Conservation (phyloP, 1,140 invertebrate species). For the Gryon sp. region DNA sequence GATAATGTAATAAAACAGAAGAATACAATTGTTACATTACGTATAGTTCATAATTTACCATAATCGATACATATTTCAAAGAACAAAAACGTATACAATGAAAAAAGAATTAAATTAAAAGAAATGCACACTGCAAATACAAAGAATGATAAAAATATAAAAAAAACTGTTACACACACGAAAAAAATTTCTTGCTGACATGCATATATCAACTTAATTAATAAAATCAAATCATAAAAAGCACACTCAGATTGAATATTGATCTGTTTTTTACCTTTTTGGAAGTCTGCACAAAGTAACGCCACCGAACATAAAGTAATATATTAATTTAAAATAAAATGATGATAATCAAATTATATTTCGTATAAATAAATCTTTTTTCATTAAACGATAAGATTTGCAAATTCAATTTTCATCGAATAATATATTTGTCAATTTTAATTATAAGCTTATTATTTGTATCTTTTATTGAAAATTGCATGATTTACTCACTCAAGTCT, state of each 20-base stretch:
- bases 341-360: too few species aligned
- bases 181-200: too few species aligned
- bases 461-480: too few species aligned
- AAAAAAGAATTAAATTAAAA: too few species aligned
- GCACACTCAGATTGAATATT: slow-evolving; percentile 20
- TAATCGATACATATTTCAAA: too few species aligned
- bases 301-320: slow-evolving; percentile 79
- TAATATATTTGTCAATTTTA: too few species aligned
- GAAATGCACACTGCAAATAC: too few species aligned
- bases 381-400: slow-evolving; percentile 20
- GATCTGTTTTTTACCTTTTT: slow-evolving; percentile 74
- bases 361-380: background rate
- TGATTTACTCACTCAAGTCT: slow-evolving; percentile 92
- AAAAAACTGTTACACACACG: too few species aligned
- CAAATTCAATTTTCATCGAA: background rate
- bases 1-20: background rate
- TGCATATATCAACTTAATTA: background rate
- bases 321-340: slow-evolving; percentile 67
- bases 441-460: background rate
- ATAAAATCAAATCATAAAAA: slow-evolving; percentile 7
- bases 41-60: too few species aligned
- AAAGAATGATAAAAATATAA: too few species aligned
- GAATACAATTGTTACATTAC: too few species aligned
- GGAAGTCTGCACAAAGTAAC: slow-evolving; percentile 79
- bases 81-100: too few species aligned